These are phyloP conservation scores for Athripsodes cinereus DNA, from an alignment of 2,888 invertebrate species.

Conservation along the genomic window DNA sequence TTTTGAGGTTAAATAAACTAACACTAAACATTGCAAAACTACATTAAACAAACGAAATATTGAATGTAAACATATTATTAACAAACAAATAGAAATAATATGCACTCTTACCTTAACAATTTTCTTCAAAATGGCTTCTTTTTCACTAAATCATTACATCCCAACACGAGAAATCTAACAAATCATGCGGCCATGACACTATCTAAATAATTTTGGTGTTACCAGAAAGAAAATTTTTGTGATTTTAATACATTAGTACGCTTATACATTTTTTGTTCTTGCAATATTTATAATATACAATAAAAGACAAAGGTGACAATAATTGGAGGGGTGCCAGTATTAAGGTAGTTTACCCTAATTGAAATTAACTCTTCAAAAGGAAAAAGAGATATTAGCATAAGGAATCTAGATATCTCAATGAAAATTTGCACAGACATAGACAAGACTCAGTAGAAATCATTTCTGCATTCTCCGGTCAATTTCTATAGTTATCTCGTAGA, in stretches of 20 bases:
- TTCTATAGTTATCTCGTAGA: too few species aligned
- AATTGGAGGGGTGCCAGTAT: slow-evolving; percentile 3
- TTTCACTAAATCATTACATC: neutral
- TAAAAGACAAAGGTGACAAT: neutral
- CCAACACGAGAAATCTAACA: neutral
- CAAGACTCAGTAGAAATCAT: too few species aligned
- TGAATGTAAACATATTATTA: neutral
- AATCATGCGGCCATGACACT: neutral
- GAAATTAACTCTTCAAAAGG: too few species aligned
- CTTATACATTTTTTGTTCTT: neutral
- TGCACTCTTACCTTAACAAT: slow-evolving; percentile 3
- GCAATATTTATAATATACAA: neutral
- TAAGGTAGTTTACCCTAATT: slow-evolving; percentile 1
- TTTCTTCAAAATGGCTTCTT: slow-evolving; percentile 4
- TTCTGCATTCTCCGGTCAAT: too few species aligned
- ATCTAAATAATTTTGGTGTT: neutral
- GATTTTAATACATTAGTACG: neutral
- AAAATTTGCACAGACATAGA: too few species aligned
- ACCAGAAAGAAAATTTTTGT: neutral
- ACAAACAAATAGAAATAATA: neutral
- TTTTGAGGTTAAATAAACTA: too few species aligned
- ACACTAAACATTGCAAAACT: too few species aligned
- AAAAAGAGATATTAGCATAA: too few species aligned
- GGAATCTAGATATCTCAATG: too few species aligned
- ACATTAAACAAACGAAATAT: too few species aligned